Conservation (phyloP, 2,888 invertebrate genomes). For the Metalampra italica region DNA sequence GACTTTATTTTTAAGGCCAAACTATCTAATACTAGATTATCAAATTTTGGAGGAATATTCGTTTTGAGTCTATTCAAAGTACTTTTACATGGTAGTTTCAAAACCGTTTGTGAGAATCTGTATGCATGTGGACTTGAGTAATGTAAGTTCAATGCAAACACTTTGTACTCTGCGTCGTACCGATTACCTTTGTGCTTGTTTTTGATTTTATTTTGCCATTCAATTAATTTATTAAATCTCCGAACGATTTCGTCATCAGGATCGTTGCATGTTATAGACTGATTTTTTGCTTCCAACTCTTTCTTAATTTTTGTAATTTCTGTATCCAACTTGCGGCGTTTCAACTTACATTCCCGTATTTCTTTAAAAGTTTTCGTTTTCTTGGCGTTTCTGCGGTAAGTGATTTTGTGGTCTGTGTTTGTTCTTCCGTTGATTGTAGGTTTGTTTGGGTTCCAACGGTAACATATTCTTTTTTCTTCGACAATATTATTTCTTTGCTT, state of each 20-base stretch:
- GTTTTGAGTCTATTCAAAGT: slow-evolving; percentile 13
- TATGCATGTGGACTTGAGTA: slow-evolving; percentile 23
- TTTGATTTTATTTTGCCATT: slow-evolving; percentile 22
- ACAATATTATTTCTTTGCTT: neutral
- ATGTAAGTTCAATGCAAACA: slow-evolving; percentile 21
- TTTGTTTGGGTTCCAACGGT: slow-evolving; percentile 6
- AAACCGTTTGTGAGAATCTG: slow-evolving; percentile 12
- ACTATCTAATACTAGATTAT: slow-evolving; percentile 14
- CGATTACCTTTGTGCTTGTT: slow-evolving; percentile 20
- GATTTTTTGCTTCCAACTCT: slow-evolving; percentile 9
- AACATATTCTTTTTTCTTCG: neutral
- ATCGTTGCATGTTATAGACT: neutral
- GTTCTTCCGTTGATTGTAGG: slow-evolving; percentile 2
- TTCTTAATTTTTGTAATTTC: slow-evolving; percentile 6
- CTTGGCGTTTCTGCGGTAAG: neutral
- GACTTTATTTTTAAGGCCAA: slow-evolving; percentile 19
- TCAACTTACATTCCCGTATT: slow-evolving; percentile 3
- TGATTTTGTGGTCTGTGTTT: slow-evolving; percentile 7
- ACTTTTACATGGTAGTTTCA: slow-evolving; percentile 16
- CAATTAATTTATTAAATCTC: slow-evolving; percentile 18
- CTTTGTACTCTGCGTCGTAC: slow-evolving; percentile 17
- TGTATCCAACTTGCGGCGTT: slow-evolving; percentile 2
- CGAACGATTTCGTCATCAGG: slow-evolving; percentile 15
- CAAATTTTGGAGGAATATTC: slow-evolving; percentile 16
- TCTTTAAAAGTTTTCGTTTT: slow-evolving; percentile 12